Evolutionary conservation across 2,113 vertebrate species (phyloP), one percentile per base, ranked within the genome.

Genomic region (Carettochelys insculpta): DNA sequence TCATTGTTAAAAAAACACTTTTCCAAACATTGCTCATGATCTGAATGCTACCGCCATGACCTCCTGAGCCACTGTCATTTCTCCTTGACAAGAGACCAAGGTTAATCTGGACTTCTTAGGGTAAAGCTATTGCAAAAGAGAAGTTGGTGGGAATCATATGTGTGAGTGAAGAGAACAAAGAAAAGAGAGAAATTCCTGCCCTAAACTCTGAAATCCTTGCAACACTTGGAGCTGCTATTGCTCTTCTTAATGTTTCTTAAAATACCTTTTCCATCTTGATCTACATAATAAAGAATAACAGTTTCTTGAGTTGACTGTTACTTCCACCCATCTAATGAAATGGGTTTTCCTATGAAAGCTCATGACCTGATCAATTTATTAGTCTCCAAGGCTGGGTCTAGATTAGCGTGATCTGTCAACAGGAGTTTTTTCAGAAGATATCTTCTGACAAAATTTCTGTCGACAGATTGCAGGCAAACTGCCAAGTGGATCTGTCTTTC

Each of bases 1-100:
- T 80, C 5, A 1, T 52, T 84, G 45, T 82, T 93, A 81, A 78
- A 80, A 79, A 8, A 82, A 86, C 80, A 31, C 22, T 31, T 79
- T 88, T 41, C 48, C 24, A 22, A 25, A 13, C 5, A 12, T 6
- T 1, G 6, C 13, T 90, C 81, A 41, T 86, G 53, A 79, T 87
- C 50, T 85, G 68, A 92, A 90, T 53, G 31, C 8, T 9, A 11
- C 47, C 68, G 58, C 82, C 76, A 4, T 41, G 76, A 92, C 68
- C 88, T 86, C n/a, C 77, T 85, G 76, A 93, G 85, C 51, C 89
- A 45, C 83, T 86, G 61, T 68, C 29, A 8, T n/a, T 94, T 13
- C 43, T 43, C 80, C 78, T 87, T 92, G 87, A 48, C 54, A 84
- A 61, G 76, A 71, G 20, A 80, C n/a, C 31, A 43, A 16, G 13